Evolutionary conservation across 2,888 invertebrate genomes (phyloP), one percentile per base, ranked within the genome.

Genomic region (Pseudolycoriella hygida): DNA sequence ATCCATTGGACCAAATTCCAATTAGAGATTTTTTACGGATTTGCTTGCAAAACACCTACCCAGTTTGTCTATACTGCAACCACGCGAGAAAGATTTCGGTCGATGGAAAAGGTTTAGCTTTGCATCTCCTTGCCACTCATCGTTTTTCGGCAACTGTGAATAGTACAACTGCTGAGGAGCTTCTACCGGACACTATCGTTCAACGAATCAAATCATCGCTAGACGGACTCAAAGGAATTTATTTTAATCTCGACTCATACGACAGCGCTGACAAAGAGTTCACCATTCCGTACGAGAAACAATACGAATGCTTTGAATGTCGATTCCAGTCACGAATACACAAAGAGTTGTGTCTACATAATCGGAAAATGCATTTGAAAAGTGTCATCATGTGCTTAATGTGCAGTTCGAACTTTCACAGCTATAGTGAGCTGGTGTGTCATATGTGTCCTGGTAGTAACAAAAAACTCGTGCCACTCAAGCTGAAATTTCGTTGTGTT

Each of bases 231-330:
- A 73, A 74, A 47, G 59, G 66, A 2, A 66, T 74, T 32, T 84
- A 70, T 57, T 77, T 88, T 47, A 87, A 84, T 64, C 66, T 82
- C 46, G 77, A 80, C 55, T 73, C 75, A 15, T 40, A 45, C 18
- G 44, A 45, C 34, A 20, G 31, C 15, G 14, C 32, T 17, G 18
- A 32, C 11, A 8, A 32, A 1, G 20, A 40, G 17, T 17, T 31
- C 8, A 12, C 31, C 2, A 15, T 40, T 19, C 72, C 74, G 14
- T 72, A 75, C 58, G 77, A 80, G 47, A 75, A 80, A 50, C 68
- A 74, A 10, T 88, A 84, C 61, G 87, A 87, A 63, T 88, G 88
- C 67, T 87, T 87, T 66, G 84, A 85, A 55, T 88, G 88, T 65
- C 75, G 81, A 53, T 85, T 77, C 60, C 74, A 77, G 55, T 82